phyloP scores from a whole-genome alignment of 2,888 invertebrate genomes.

The Chrysomela aeneicollis region DNA sequence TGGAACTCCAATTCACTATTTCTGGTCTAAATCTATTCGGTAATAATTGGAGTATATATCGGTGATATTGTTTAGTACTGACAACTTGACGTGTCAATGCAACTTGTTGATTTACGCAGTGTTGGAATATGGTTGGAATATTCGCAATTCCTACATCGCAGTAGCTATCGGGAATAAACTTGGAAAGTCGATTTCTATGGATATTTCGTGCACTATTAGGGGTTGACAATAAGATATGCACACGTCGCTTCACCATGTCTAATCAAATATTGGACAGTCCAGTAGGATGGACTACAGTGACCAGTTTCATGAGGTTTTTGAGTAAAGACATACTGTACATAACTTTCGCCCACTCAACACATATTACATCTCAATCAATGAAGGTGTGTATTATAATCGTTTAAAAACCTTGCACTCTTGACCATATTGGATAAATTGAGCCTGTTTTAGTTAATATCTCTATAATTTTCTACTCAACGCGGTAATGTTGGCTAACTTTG shows the following conservation, averaged over 20 bases:
- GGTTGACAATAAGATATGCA: too few species aligned
- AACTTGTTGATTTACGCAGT: conserved; percentile 2
- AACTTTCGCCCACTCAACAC: not conserved
- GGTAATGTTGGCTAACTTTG: not conserved
- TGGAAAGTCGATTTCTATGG: too few species aligned
- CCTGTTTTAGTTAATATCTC: not conserved
- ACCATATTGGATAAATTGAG: not conserved
- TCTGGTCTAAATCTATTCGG: conserved; percentile 2
- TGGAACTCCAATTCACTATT: conserved; percentile 16
- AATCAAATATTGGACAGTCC: too few species aligned
- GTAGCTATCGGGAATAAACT: too few species aligned
- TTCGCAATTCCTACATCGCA: too few species aligned
- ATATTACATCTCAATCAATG: conserved; percentile 3
- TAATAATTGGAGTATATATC: not conserved
- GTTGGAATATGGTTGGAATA: not conserved
- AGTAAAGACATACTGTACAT: not conserved
- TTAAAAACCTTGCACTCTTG: not conserved
- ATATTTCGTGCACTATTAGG: too few species aligned
- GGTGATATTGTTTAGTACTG: not conserved
- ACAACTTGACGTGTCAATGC: conserved; percentile 3
- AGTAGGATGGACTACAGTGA: too few species aligned
- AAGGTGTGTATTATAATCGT: not conserved
- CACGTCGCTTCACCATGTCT: too few species aligned
- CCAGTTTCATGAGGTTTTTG: too few species aligned
- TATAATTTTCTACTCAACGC: conserved; percentile 3